Evolutionary conservation across 2,888 invertebrate species (phyloP).

Genomic region (Parnassius glacialis): DNA sequence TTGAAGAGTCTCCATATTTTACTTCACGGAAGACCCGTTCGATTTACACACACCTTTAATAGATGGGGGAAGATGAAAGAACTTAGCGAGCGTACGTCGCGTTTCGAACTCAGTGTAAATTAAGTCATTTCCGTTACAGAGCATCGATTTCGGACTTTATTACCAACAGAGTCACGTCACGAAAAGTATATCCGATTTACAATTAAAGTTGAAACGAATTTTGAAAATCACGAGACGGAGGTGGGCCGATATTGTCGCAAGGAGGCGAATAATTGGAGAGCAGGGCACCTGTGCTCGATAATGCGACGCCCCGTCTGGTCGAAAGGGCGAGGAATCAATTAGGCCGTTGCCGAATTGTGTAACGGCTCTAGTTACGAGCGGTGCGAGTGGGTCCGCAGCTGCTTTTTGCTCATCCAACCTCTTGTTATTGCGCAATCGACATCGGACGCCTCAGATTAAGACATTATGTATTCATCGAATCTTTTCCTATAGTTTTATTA

Average conservation of each 20-base stretch:
- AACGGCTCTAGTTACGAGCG: slow-evolving; percentile 77
- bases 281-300: slow-evolving; percentile 75
- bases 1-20: slow-evolving; percentile 68
- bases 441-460: slow-evolving; percentile 71
- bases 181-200: slow-evolving; percentile 71
- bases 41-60: slow-evolving; percentile 68
- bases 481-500: slow-evolving; percentile 56
- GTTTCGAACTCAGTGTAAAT: slow-evolving; percentile 58
- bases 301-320: slow-evolving; percentile 76
- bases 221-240: slow-evolving; percentile 57
- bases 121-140: slow-evolving; percentile 65
- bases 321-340: slow-evolving; percentile 79
- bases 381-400: slow-evolving; percentile 71
- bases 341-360: slow-evolving; percentile 76
- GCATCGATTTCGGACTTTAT: slow-evolving; percentile 62
- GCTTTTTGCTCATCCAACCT: slow-evolving; percentile 77
- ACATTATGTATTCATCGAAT: slow-evolving; percentile 69
- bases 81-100: slow-evolving; percentile 47
- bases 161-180: slow-evolving; percentile 68
- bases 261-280: slow-evolving; percentile 67
- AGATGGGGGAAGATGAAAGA: slow-evolving; percentile 38
- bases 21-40: slow-evolving; percentile 60
- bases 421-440: slow-evolving; percentile 75
- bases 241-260: slow-evolving; percentile 64
- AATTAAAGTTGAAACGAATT: slow-evolving; percentile 68